These are phyloP conservation scores for Eriocheir sinensis DNA, from an alignment of 1,140 invertebrate genomes.

Conservation along the genomic window DNA sequence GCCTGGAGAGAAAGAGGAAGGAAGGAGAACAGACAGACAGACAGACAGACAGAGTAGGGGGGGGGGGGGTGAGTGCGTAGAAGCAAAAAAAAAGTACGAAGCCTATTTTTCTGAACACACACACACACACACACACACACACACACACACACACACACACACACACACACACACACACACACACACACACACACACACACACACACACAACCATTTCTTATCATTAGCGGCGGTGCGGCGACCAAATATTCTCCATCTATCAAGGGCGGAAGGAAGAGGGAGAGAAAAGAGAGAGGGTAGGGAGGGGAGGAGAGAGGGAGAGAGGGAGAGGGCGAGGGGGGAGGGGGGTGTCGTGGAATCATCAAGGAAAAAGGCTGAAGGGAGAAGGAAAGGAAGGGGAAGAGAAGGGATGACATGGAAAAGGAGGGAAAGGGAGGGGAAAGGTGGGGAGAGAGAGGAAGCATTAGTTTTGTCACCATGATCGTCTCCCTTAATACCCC, in stretches of 20 bases:
- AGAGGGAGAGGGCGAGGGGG: not conserved
- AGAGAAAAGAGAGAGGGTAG: not conserved
- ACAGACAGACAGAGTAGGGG: not conserved
- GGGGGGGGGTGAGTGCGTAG: not conserved
- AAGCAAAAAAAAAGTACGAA: not conserved
- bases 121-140: constrained; percentile 39
- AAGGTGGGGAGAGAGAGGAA: not conserved
- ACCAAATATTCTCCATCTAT: constrained; percentile 68
- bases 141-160: constrained; percentile 14
- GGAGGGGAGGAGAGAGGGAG: not conserved
- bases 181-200: constrained; percentile 35
- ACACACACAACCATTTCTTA: constrained; percentile 65
- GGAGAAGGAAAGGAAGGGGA: not conserved
- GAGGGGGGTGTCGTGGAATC: not conserved
- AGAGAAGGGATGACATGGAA: not conserved
- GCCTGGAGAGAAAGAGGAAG: not conserved
- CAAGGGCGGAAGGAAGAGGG: constrained; percentile 35
- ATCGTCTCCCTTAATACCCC: not conserved
- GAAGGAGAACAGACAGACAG: not conserved
- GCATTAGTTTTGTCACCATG: constrained; percentile 6
- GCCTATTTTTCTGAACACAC: not conserved
- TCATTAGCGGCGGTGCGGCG: constrained; percentile 50
- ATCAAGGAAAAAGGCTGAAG: not conserved
- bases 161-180: constrained; percentile 22
- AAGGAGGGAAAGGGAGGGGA: not conserved